Conservation (phyloP, 2,113 vertebrate genomes). For the Anarrhichthys ocellatus region DNA sequence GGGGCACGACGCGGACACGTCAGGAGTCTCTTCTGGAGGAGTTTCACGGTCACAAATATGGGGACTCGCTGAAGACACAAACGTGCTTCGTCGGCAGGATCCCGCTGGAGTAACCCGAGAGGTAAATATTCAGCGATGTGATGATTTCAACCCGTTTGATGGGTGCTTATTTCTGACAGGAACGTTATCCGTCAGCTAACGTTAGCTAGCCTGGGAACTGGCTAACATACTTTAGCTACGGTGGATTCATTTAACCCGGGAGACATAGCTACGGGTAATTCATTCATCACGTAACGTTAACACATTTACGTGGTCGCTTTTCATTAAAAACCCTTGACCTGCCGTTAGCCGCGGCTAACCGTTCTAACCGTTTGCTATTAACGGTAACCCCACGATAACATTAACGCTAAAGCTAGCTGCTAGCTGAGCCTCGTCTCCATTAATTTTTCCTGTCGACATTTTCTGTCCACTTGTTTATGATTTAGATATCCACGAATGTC, state of each 20-base stretch:
- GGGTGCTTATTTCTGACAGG: neutral
- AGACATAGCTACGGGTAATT: neutral
- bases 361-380: conserved; percentile 10
- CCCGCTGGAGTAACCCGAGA: conserved; percentile 40
- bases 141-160: neutral
- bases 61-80: conserved; percentile 52
- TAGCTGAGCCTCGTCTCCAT: conserved; percentile 55
- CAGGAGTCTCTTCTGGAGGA: conserved; percentile 53
- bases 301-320: neutral
- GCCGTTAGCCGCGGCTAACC: neutral
- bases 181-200: conserved; percentile 47
- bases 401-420: conserved; percentile 36
- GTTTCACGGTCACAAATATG: conserved; percentile 50
- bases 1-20: conserved; percentile 62
- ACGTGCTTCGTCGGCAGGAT: conserved; percentile 21
- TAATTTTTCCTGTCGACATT: conserved; percentile 27
- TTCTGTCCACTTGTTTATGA: neutral
- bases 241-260: neutral
- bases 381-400: conserved; percentile 20
- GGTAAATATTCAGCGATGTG: conserved; percentile 36
- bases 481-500: rapidly evolving
- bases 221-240: conserved; percentile 31
- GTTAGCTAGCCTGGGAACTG: conserved; percentile 59
- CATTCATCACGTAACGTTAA: neutral
- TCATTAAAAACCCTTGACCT: neutral